phyloP scores from a whole-genome alignment of 2,797 vertebrate genomes.

The Anabacerthia variegaticeps region DNA sequence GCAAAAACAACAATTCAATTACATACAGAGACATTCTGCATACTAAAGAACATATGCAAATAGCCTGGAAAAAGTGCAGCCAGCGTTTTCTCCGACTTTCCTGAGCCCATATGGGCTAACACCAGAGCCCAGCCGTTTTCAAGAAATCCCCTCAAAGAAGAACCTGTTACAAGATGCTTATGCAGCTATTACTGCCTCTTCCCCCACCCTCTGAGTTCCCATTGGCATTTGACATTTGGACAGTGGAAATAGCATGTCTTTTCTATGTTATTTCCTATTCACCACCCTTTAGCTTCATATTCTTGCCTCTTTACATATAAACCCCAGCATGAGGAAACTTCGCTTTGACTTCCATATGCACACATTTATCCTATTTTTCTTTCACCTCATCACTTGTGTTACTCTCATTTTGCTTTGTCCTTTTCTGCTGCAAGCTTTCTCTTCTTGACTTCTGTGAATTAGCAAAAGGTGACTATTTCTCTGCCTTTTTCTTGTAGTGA shows the following conservation, averaged over 20 bases:
- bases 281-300: neutral
- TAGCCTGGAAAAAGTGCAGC: constrained; percentile 63
- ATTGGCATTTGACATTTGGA: constrained; percentile 62
- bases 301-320: neutral
- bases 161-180: constrained; percentile 42
- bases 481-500: neutral
- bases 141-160: constrained; percentile 49
- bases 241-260: constrained; percentile 34
- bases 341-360: neutral
- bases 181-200: constrained; percentile 10
- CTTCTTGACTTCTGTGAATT: neutral
- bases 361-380: neutral
- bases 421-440: neutral
- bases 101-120: constrained; percentile 46
- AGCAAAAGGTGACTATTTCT: neutral
- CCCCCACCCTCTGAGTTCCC: neutral
- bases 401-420: neutral
- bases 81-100: constrained; percentile 49
- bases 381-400: neutral
- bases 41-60: constrained; percentile 78
- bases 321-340: neutral
- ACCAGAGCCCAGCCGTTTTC: constrained; percentile 43
- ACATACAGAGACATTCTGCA: constrained; percentile 79
- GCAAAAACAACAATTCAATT: constrained; percentile 82
- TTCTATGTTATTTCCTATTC: neutral